These are phyloP conservation scores for Oxygymnocypris stewartii DNA, from an alignment of 2,113 vertebrate genomes.

Conservation along the genomic window DNA sequence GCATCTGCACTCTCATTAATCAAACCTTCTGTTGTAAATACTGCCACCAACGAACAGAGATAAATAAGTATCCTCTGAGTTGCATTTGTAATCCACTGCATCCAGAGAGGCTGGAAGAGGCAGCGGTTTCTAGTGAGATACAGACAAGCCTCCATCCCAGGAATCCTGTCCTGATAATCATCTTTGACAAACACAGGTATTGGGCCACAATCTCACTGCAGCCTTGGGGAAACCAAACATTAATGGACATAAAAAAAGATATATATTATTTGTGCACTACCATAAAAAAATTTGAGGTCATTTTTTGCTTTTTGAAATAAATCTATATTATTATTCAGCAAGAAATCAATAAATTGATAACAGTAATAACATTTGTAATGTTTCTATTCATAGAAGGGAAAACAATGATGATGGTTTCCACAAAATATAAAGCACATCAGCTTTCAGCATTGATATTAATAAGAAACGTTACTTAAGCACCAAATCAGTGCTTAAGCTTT, in stretches of 20 bases:
- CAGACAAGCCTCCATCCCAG: conserved; percentile 58
- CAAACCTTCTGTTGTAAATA: conserved; percentile 39
- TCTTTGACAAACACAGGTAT: conserved; percentile 64
- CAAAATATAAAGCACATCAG: not conserved
- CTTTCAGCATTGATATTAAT: not conserved
- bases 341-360: not conserved
- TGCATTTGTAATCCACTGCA: conserved; percentile 60
- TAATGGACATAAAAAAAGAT: conserved; percentile 25
- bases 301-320: not conserved
- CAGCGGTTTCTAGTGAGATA: conserved; percentile 64
- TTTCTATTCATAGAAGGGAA: not conserved
- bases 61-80: conserved; percentile 18
- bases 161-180: conserved; percentile 68
- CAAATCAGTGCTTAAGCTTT: too few species aligned
- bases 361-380: not conserved
- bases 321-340: too few species aligned
- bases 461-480: not conserved
- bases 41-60: not conserved
- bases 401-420: not conserved
- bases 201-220: conserved; percentile 56
- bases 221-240: conserved; percentile 36
- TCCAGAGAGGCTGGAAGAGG: conserved; percentile 63
- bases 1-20: not conserved
- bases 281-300: not conserved
- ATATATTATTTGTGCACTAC: not conserved